Base-by-base conservation (phyloP, 2,888 invertebrate species). In the Sialis fuliginosa region DNA sequence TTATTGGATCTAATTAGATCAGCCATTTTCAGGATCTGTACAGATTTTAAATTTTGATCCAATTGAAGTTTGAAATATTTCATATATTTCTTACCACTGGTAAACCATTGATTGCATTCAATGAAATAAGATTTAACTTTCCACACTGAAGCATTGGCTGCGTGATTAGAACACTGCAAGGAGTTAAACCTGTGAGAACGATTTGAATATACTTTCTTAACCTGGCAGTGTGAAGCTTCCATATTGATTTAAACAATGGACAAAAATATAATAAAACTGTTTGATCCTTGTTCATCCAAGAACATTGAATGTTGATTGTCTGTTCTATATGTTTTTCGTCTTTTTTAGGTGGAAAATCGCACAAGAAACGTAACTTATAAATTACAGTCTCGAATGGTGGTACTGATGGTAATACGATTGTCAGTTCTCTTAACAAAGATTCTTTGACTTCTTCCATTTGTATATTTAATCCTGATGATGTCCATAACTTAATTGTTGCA, bases 201-300 rank as follows among this genome's bases (percentile, higher is more conserved):
- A 91, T 77, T 62, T 91, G 87, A 12, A 92, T 62, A 58, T 87
- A 91, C 66, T 93, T 93, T 54, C 85, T 71, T n/a, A 78, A 74
- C 55, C 81, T 77, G 1, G 85, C 83, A 0, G 93, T 91, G 50
- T 90, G 83, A 9, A 95, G 70, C 46, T 85, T 77, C 72, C 88
- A 85, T 1, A 77, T 74, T 0, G 85, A 77, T 54, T 77, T 75
- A 61, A 95, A 76, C 1, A 93, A 92, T 1, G 90, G 82, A 6
- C 81, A 74, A 66, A 93, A 91, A 57, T 39, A 30, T 42, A 46
- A 42, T 22, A 33, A 32, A 10, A 42, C 46, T 31, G 30, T 34
- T 46, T 42, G 41, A 13, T 46, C 40, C 8, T 7, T 9, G 7
- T 39, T 33, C 6, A 32, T 33, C 40, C 44, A 46, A 8, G 46